Conservation (phyloP, 1,140 invertebrate species). For the Xylocopa sonorina region DNA sequence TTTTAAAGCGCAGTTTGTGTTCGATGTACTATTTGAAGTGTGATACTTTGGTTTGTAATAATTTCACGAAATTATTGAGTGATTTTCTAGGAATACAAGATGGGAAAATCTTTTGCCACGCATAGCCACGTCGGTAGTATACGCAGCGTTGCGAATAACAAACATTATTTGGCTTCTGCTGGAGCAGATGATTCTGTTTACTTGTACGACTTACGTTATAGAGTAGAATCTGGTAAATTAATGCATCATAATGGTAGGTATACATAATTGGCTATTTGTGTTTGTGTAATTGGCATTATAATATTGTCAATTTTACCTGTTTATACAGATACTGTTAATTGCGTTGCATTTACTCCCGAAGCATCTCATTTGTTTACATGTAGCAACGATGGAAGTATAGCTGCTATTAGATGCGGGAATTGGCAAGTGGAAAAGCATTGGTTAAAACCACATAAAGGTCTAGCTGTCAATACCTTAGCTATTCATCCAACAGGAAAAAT, state of each 20-base stretch:
- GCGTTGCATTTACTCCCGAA: conserved; percentile 88
- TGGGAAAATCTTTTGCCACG: conserved; percentile 91
- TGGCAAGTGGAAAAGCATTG: conserved; percentile 93
- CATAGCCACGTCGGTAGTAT: conserved; percentile 93
- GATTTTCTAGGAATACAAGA: conserved; percentile 80
- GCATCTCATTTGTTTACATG: conserved; percentile 90
- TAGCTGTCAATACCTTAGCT: conserved; percentile 86
- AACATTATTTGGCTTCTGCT: conserved; percentile 91
- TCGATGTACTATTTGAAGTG: too few relatives aligned
- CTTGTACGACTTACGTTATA: conserved; percentile 90
- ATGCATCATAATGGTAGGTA: conserved; percentile 89
- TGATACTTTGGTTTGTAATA: too few relatives aligned
- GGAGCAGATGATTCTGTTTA: conserved; percentile 95
- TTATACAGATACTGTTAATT: conserved; percentile 86
- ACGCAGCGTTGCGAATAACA: conserved; percentile 86
- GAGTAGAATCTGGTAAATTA: conserved; percentile 90
- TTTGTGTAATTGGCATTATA: background rate
- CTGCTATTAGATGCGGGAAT: conserved; percentile 90
- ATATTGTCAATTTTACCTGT: conserved; percentile 23
- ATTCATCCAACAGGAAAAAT: conserved; percentile 95
- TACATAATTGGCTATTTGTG: background rate
- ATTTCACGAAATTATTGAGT: background rate
- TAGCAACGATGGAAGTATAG: conserved; percentile 92
- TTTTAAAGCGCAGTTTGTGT: conserved; percentile 31
- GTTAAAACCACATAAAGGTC: conserved; percentile 87